A percentile compares a stretch with the other conserved stretches of the same genome.
Evolutionary conservation across 2,797 vertebrate genomes (phyloP).

Genomic region (Percopsis omiscomaycus): DNA sequence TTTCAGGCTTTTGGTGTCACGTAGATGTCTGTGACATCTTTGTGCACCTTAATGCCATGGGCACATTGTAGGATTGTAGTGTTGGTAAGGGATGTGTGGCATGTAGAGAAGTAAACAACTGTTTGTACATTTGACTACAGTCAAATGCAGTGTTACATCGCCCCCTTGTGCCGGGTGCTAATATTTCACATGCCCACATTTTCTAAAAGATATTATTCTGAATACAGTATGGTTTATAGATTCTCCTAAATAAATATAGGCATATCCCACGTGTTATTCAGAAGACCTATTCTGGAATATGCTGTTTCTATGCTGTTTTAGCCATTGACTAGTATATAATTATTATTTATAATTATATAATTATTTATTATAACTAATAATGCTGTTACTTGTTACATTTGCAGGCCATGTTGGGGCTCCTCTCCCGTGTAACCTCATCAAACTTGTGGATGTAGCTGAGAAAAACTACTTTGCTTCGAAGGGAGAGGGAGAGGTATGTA

Average conservation of each 20-base stretch:
- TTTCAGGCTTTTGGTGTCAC: too few species aligned
- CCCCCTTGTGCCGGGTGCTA: constrained; percentile 48
- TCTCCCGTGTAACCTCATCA: constrained; percentile 95
- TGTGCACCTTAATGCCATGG: too few species aligned
- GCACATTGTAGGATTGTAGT: too few species aligned
- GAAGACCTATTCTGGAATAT: too few species aligned
- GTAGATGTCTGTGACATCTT: too few species aligned
- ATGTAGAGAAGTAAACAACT: too few species aligned
- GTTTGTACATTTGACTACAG: not conserved
- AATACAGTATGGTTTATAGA: not conserved
- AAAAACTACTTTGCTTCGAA: constrained; percentile 95
- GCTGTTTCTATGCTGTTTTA: too few species aligned
- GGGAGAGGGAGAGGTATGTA: constrained; percentile 92
- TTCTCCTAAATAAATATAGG: too few species aligned
- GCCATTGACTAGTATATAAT: too few species aligned
- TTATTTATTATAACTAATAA: not conserved
- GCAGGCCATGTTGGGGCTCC: constrained; percentile 96
- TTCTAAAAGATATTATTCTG: not conserved
- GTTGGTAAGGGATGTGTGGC: too few species aligned
- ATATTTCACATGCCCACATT: not conserved
- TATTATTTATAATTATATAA: not conserved
- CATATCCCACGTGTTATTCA: too few species aligned
- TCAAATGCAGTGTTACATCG: not conserved
- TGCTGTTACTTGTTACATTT: constrained; percentile 25
- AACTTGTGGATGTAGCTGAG: constrained; percentile 91